Base-by-base conservation (phyloP, 30 jellyfish, hydroid and myxozoan genomes). In the Kudoa iwatai region DNA sequence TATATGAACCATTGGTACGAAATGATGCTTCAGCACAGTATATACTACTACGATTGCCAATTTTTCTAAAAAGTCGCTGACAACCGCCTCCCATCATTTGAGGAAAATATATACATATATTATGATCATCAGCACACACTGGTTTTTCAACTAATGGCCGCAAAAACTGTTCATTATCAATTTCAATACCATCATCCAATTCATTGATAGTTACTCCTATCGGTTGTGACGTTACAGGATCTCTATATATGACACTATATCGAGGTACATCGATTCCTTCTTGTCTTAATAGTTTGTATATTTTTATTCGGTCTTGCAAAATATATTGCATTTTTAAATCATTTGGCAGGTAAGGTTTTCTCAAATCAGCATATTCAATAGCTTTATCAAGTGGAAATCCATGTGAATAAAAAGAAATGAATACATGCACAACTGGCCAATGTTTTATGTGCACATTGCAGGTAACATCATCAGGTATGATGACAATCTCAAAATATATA, bases 141-240 rank as follows among this genome's bases (percentile, higher is more conserved):
- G 96, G 96, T 42, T 77, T 77, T 35, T 77, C 96, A 16, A 77
- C 96, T 36, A 77, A 77, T 14, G 96, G 96, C 40, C 62, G 61
- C 0, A 88, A 61, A 46, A 77, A 64, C 15, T 53, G 42, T 9
- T 63, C 53, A 40, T 77, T 88, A 32, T 77, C 96, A 43, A 43
- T 52, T 47, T 77, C 96, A 19, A 65, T 59, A 3, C 61, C 34
- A 17, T 77, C 96, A 19, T 31, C 33, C 23, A 28, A 28, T 6
- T 28, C 9, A n/a, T 9, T 28, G n/a, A n/a, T n/a, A n/a, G n/a
- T n/a, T n/a, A n/a, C n/a, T n/a, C n/a, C n/a, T n/a, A n/a, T n/a
- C n/a, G n/a, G n/a, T 28, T 28, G 7, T 13, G 13, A 28, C 11
- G 36, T 28, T 13, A 28, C 36, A 6, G 36, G 36, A 13, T 28